Evolutionary conservation across 35 echinoderm and acorn worm species (phyloP).

Genomic region (Nesometra sesokonis): DNA sequence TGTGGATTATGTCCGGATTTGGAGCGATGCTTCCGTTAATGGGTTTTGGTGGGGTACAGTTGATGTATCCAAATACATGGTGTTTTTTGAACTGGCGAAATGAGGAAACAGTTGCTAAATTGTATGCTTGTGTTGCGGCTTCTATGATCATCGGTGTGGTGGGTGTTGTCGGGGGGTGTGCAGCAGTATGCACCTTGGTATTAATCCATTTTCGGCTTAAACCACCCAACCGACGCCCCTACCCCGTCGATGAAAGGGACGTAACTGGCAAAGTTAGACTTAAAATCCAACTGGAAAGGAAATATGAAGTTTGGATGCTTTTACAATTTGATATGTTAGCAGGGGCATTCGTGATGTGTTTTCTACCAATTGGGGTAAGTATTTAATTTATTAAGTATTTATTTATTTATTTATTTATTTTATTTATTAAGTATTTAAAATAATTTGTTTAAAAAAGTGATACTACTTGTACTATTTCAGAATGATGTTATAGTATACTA

Average conservation of each 20-base stretch:
- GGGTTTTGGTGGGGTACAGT: constrained; percentile 62
- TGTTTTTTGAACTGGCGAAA: constrained; percentile 89
- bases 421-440: too few relatives aligned
- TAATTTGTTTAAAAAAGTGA: too few relatives aligned
- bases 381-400: not conserved
- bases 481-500: too few relatives aligned
- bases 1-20: constrained; percentile 76
- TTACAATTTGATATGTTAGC: constrained; percentile 53
- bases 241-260: constrained; percentile 13
- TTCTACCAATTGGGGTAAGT: constrained; percentile 87
- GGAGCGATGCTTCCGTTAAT: constrained; percentile 66
- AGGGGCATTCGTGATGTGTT: constrained; percentile 48
- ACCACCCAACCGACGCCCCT: constrained; percentile 4
- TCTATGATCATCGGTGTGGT: constrained; percentile 45
- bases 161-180: not conserved
- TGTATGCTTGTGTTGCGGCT: constrained; percentile 73
- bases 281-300: not conserved
- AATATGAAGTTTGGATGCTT: constrained; percentile 38
- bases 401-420: too few relatives aligned
- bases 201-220: constrained; percentile 12
- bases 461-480: too few relatives aligned
- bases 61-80: constrained; percentile 83
- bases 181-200: not conserved
- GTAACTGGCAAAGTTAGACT: not conserved
- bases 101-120: constrained; percentile 60